Evolutionary conservation across 2,113 vertebrate species (phyloP), one percentile per base, ranked within the genome.

Genomic region (Rhagologus leucostigma): DNA sequence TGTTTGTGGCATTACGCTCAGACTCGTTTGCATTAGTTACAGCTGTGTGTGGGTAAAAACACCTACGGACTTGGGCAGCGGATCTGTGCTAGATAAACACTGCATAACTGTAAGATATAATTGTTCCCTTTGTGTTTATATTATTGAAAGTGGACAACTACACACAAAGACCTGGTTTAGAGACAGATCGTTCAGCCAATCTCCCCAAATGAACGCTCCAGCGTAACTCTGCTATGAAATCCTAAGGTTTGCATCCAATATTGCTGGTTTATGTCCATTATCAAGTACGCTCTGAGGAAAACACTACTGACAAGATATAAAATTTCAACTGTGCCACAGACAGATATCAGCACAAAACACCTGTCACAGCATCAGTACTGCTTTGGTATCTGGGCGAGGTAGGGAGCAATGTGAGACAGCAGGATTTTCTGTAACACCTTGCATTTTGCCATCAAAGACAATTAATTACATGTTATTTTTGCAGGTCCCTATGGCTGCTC

Each of bases 51-150:
- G 78, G 39, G 35, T 46, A 80, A 86, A 68, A 90, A 59, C 42
- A 79, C 67, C 74, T 69, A 50, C 0, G 0, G 73, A 39, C 69
- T 39, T 53, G 53, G 89, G 52, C 53, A 71, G 78, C 3, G 2
- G 77, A 44, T 89, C 89, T 73, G 68, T 21, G 67, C 68, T 80
- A 47, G 27, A 90, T 70, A 96, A 96, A 96, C 85, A 93, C 39
- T 1, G 13, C 50, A 3, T 50, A 77, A 33, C 78, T 83, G 33
- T 27, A 59, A 67, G 90, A 90, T 44, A 55, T 67, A 91, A 90
- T 70, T 80, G 46, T 74, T 94, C 78, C 46, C 63, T 26, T 74
- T 42, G 30, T 90, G 84, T 89, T 95, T 95, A 77, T 73, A 59
- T 35, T 76, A 57, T n/a, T 70, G 62, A 22, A 85, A 91, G 82